Conservation (phyloP, 2,888 invertebrate genomes). For the Proisotoma minuta region DNA sequence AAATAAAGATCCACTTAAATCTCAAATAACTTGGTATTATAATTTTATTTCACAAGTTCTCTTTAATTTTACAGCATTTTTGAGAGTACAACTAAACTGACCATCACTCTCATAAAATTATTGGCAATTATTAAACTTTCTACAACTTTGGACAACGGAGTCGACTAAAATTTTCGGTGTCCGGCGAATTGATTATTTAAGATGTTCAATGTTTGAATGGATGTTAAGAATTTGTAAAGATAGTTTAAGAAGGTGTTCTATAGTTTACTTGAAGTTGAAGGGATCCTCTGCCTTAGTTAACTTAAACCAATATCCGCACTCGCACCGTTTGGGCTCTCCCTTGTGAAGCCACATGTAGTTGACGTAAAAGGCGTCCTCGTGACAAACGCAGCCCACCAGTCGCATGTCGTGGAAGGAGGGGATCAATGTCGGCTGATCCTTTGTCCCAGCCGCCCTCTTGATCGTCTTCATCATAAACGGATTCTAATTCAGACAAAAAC, state of each 20-base stretch:
- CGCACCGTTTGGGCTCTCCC: constrained; percentile 84
- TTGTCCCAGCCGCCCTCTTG: constrained; percentile 75
- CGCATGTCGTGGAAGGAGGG: constrained; percentile 86
- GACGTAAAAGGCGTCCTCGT: constrained; percentile 83
- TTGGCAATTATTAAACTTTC: too few relatives aligned
- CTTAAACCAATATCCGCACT: constrained; percentile 96
- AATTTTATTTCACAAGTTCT: too few relatives aligned
- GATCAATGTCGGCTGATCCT: constrained; percentile 78
- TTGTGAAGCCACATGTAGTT: constrained; percentile 94
- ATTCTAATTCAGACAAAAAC: constrained; percentile 47
- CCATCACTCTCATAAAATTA: too few relatives aligned
- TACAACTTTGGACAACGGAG: too few relatives aligned
- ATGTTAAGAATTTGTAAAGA: not conserved
- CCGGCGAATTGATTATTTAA: not conserved
- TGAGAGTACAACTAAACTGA: too few relatives aligned
- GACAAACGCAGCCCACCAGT: constrained; percentile 91
- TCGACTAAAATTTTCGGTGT: not conserved
- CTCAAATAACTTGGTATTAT: too few relatives aligned
- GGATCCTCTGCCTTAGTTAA: constrained; percentile 58
- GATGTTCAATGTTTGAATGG: too few relatives aligned
- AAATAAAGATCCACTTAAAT: too few relatives aligned
- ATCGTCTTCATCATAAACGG: constrained; percentile 66
- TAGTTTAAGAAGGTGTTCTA: constrained; percentile 1
- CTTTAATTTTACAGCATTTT: too few relatives aligned
- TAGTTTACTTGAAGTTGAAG: constrained; percentile 41